A percentile compares a stretch with the other conserved stretches of the same genome.
phyloP scores from a whole-genome alignment of 1,140 invertebrate species.

The Bombus confusus region DNA sequence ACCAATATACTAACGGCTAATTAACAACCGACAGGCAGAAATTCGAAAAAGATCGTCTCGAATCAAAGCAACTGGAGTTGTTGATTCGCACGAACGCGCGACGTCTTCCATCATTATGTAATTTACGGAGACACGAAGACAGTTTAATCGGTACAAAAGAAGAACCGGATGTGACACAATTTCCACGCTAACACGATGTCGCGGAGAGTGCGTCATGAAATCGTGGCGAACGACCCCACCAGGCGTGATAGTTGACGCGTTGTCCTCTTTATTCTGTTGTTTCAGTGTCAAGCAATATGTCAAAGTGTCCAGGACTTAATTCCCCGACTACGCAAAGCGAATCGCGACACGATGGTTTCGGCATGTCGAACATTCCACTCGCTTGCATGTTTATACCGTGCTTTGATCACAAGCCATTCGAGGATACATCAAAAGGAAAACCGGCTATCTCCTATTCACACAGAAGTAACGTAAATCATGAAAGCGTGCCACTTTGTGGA shows the following conservation, averaged over 20 bases:
- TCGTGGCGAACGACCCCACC: background rate
- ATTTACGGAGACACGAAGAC: background rate
- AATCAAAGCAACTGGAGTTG: background rate
- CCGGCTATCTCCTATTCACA: slow-evolving; percentile 21
- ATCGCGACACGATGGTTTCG: slow-evolving; percentile 9
- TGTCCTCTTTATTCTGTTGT: slow-evolving; percentile 30
- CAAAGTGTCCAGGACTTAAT: slow-evolving; percentile 37
- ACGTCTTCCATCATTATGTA: background rate
- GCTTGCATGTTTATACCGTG: slow-evolving; percentile 35
- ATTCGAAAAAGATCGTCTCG: background rate
- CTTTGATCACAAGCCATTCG: slow-evolving; percentile 36
- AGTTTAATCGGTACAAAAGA: background rate
- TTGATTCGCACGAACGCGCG: background rate
- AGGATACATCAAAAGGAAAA: slow-evolving; percentile 34
- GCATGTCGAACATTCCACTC: slow-evolving; percentile 22
- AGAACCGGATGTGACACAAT: background rate
- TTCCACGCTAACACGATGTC: background rate
- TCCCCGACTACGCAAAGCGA: background rate
- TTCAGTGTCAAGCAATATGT: slow-evolving; percentile 38
- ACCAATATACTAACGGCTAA: background rate
- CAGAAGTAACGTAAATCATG: slow-evolving; percentile 41
- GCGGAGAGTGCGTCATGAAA: slow-evolving; percentile 14
- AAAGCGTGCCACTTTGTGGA: slow-evolving; percentile 34
- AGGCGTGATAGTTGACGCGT: background rate
- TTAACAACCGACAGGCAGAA: background rate